phyloP scores from a whole-genome alignment of 2,888 invertebrate species.

The Neoascia interrupta region DNA sequence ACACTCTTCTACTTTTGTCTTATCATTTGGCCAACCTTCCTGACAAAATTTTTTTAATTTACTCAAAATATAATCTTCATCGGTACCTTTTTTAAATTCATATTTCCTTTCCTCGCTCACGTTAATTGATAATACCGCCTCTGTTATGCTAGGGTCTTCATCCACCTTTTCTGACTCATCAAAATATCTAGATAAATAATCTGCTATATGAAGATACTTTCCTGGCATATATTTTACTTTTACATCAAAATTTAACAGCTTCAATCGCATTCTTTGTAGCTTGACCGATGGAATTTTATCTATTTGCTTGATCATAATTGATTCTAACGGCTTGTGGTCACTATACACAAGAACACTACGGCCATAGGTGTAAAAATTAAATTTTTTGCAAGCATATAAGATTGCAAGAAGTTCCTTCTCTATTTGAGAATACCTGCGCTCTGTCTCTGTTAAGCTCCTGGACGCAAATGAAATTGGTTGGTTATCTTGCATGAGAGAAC shows the following conservation, averaged over 20 bases:
- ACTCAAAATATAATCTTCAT: too few relatives aligned
- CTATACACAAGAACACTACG: conserved; percentile 13
- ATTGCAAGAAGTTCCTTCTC: conserved; percentile 29
- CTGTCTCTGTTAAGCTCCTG: not conserved
- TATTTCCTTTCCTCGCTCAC: too few relatives aligned
- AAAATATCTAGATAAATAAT: too few relatives aligned
- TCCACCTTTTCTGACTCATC: too few relatives aligned
- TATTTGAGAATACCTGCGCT: conserved; percentile 12
- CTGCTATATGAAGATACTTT: too few relatives aligned
- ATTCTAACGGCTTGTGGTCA: conserved; percentile 27
- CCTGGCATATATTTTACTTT: conserved; percentile 70
- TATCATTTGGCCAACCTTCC: too few relatives aligned
- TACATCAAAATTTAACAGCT: conserved; percentile 27
- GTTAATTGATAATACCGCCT: too few relatives aligned
- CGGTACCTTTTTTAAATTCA: too few relatives aligned
- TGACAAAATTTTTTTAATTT: too few relatives aligned
- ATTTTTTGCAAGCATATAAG: conserved; percentile 20
- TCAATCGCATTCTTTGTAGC: conserved; percentile 32
- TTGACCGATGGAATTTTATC: conserved; percentile 27
- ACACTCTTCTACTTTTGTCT: too few relatives aligned
- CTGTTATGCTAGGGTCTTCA: too few relatives aligned
- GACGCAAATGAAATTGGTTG: not conserved
- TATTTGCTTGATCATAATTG: conserved; percentile 19
- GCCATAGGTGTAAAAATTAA: conserved; percentile 21
- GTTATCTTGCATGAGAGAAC: too few relatives aligned